These are phyloP conservation scores for Falco biarmicus DNA, from an alignment of 2,797 vertebrate genomes.

Conservation along the genomic window DNA sequence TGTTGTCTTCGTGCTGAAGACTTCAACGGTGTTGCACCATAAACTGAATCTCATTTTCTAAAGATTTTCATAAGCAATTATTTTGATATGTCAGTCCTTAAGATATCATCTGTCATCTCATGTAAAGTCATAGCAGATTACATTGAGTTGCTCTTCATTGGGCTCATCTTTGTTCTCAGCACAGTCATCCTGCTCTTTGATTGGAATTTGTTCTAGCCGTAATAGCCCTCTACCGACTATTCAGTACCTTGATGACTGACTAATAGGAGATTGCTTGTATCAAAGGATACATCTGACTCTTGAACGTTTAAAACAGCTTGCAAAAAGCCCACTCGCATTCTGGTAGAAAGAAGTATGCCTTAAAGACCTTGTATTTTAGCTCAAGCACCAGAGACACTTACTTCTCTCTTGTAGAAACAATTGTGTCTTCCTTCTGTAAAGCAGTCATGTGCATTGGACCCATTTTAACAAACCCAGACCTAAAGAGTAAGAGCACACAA, in stretches of 20 bases:
- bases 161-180: neutral
- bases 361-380: neutral
- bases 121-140: neutral
- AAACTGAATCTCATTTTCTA: neutral
- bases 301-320: neutral
- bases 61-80: neutral
- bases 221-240: neutral
- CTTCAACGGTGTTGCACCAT: neutral
- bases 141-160: neutral
- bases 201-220: neutral
- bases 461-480: neutral
- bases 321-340: neutral
- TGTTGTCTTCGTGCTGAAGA: neutral
- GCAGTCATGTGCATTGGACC: fast-evolving
- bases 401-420: neutral
- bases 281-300: neutral
- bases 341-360: neutral
- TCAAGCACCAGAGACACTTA: neutral
- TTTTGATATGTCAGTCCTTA: conserved; percentile 22
- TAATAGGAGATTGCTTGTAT: neutral
- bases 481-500: neutral
- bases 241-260: neutral
- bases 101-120: neutral
- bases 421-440: neutral
- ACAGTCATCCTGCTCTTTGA: neutral